A percentile compares a stretch with the other conserved stretches of the same genome.
Evolutionary conservation across 2,797 vertebrate species (phyloP).

Genomic region (Tympanoctomys barrerae): DNA sequence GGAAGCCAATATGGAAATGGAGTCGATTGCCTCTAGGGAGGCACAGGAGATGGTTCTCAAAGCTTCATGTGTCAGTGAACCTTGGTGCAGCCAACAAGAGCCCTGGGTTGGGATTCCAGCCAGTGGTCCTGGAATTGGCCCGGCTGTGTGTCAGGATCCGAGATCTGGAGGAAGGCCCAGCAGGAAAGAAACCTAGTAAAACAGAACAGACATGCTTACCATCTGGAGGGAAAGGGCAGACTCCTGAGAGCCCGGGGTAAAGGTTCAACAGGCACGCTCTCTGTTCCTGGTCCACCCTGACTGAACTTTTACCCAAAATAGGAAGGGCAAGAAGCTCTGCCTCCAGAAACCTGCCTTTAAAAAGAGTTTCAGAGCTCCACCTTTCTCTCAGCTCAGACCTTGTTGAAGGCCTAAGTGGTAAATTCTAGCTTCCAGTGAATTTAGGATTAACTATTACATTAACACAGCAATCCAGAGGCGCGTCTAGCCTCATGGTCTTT

Average conservation of each 20-base stretch:
- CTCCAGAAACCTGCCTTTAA: neutral
- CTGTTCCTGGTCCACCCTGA: neutral
- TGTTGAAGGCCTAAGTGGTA: neutral
- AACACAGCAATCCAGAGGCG: neutral
- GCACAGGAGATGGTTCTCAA: neutral
- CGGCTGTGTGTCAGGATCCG: neutral
- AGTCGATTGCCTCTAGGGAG: slow-evolving; percentile 12
- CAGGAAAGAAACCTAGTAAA: neutral
- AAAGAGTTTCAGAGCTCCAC: neutral
- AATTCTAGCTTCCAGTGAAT: neutral
- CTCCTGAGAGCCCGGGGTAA: neutral
- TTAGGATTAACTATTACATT: slow-evolving; percentile 19
- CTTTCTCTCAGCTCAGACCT: neutral
- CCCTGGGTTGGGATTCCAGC: neutral
- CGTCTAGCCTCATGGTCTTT: neutral
- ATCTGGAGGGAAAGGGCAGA: neutral
- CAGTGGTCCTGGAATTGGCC: neutral
- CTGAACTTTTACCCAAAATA: neutral
- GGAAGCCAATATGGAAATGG: neutral
- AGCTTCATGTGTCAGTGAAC: neutral
- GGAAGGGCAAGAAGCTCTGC: neutral
- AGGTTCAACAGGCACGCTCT: neutral
- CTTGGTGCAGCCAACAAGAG: neutral
- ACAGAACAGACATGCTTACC: neutral
- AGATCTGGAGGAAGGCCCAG: neutral